Conservation (phyloP, 1,140 invertebrate species). For the Palaemon carinicauda region DNA sequence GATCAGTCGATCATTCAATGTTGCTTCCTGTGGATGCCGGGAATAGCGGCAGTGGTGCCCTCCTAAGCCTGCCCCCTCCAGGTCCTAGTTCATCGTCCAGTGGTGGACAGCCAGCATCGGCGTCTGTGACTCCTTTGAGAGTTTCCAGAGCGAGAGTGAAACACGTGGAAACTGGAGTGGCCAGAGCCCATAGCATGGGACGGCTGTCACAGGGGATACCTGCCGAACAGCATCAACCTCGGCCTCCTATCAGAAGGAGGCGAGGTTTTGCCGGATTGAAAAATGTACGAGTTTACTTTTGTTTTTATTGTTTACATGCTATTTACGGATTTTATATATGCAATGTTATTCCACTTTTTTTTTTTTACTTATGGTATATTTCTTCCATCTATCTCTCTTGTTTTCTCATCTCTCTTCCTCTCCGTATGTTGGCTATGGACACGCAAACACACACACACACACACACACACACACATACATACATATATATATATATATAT, state of each 20-base stretch:
- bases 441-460: too few relatives aligned
- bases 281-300: neutral
- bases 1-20: neutral
- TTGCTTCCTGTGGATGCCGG: neutral
- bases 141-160: neutral
- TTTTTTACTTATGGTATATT: neutral
- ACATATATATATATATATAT: neutral
- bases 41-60: neutral
- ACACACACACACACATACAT: too few relatives aligned
- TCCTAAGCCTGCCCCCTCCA: neutral
- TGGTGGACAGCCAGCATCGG: neutral
- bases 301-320: neutral
- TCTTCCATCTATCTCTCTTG: neutral
- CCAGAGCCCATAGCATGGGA: conserved; percentile 48
- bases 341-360: too few relatives aligned
- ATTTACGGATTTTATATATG: too few relatives aligned
- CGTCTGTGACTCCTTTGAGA: neutral
- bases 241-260: conserved; percentile 20
- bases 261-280: neutral
- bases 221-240: neutral
- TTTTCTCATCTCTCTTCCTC: neutral
- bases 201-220: conserved; percentile 29
- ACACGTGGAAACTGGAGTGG: conserved; percentile 24
- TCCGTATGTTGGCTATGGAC: too few relatives aligned
- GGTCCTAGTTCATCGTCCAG: neutral